Conservation (phyloP, 92 coral and sea anemone species). For the Zoanthus sansibaricus region DNA sequence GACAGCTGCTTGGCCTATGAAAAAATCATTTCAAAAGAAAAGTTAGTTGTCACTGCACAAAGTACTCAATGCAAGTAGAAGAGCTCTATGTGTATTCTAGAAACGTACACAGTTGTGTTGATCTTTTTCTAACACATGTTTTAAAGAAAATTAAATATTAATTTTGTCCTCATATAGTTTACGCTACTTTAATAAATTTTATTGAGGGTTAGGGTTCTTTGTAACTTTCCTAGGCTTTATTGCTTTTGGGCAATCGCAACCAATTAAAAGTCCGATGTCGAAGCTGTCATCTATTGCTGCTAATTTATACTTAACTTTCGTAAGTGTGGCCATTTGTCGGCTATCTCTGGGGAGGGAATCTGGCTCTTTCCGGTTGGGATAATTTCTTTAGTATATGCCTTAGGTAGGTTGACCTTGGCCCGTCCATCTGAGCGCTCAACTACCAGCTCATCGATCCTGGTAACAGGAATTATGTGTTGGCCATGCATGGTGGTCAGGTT, state of each 20-base stretch:
- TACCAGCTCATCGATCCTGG: slow-evolving; percentile 33
- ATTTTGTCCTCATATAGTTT: too few species aligned
- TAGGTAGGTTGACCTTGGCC: slow-evolving; percentile 20
- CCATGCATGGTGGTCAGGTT: slow-evolving; percentile 60
- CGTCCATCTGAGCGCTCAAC: slow-evolving; percentile 1
- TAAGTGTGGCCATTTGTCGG: slow-evolving; percentile 31
- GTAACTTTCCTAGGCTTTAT: neutral
- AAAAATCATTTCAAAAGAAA: too few species aligned
- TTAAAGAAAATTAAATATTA: too few species aligned
- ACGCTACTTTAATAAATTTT: too few species aligned
- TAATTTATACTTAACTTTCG: neutral
- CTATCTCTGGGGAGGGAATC: slow-evolving; percentile 38
- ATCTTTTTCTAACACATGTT: too few species aligned
- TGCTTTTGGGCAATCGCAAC: slow-evolving; percentile 1
- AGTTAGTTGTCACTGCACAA: too few species aligned
- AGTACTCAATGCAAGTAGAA: too few species aligned
- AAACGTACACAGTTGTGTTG: too few species aligned
- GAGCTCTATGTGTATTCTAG: too few species aligned
- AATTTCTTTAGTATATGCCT: neutral
- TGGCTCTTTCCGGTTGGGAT: slow-evolving; percentile 40
- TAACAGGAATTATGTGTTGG: slow-evolving; percentile 29
- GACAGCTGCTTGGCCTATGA: too few species aligned
- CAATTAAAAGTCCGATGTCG: neutral
- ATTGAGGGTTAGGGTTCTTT: too few species aligned
- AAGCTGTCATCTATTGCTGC: neutral